Evolutionary conservation across 2,113 vertebrate genomes (phyloP).

Genomic region (Brienomyrus longianalis): DNA sequence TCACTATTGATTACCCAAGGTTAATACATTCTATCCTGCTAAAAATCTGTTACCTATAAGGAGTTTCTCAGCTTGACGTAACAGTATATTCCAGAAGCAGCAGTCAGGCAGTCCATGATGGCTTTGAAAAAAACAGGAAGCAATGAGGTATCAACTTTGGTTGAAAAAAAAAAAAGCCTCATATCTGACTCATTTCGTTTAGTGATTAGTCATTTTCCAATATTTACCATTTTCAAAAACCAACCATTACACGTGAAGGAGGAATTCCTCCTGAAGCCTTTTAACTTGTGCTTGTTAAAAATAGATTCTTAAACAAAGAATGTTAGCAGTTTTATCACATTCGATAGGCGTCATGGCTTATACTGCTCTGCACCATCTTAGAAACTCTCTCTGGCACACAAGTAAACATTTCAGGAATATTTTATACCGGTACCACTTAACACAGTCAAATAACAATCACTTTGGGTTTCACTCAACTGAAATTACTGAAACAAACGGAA

Average conservation of each 20-base stretch:
- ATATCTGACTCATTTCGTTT: background rate
- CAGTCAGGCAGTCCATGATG: background rate
- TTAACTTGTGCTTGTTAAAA: conserved; percentile 2
- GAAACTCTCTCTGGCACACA: background rate
- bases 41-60: background rate
- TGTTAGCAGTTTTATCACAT: background rate
- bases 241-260: background rate
- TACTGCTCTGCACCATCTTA: background rate
- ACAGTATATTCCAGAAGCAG: background rate
- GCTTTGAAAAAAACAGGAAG: background rate
- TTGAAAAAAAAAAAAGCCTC: background rate
- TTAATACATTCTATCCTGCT: background rate
- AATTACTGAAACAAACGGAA: background rate
- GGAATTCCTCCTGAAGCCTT: background rate
- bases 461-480: background rate
- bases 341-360: background rate
- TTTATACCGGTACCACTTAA: background rate
- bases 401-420: background rate
- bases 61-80: background rate
- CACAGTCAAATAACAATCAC: background rate
- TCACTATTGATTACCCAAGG: background rate
- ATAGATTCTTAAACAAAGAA: background rate
- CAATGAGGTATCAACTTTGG: background rate
- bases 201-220: background rate
- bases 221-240: background rate